Percentiles rank a stretch among this genome's conserved stretches.
Conservation (phyloP, 2,888 invertebrate species). For the Plagodis pulveraria region DNA sequence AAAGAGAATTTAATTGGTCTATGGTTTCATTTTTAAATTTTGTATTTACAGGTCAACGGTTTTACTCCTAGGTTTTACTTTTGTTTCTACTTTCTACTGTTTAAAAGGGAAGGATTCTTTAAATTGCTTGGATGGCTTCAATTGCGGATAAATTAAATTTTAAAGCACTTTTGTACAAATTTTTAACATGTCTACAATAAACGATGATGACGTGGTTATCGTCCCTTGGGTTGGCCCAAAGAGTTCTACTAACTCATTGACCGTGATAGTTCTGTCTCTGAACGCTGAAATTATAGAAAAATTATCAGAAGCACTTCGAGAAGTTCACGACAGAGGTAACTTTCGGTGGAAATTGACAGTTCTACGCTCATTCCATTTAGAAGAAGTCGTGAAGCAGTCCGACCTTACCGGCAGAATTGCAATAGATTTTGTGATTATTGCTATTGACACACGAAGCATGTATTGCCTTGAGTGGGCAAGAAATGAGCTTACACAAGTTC, state of each 20-base stretch:
- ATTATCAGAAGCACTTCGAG: slow-evolving; percentile 64
- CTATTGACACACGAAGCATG: slow-evolving; percentile 68
- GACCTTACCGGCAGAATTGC: slow-evolving; percentile 65
- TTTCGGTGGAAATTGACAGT: slow-evolving; percentile 70
- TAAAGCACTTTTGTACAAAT: neutral
- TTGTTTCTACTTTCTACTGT: too few species aligned
- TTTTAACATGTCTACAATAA: slow-evolving; percentile 53
- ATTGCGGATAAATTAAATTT: too few species aligned
- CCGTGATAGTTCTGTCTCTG: slow-evolving; percentile 68
- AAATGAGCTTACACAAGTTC: slow-evolving; percentile 63
- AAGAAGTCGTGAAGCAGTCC: slow-evolving; percentile 63
- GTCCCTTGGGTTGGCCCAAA: slow-evolving; percentile 74
- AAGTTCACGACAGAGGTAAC: slow-evolving; percentile 63
- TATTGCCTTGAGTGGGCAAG: slow-evolving; percentile 74
- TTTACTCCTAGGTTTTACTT: too few species aligned
- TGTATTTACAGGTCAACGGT: too few species aligned
- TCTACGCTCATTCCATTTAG: slow-evolving; percentile 62
- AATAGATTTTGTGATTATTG: slow-evolving; percentile 73
- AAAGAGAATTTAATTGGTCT: too few species aligned
- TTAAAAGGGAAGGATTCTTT: too few species aligned
- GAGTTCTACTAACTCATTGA: slow-evolving; percentile 64
- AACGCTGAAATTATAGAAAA: slow-evolving; percentile 67
- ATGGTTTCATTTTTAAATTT: too few species aligned
- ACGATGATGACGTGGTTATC: slow-evolving; percentile 57
- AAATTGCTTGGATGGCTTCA: too few species aligned